Evolutionary conservation across 2,888 invertebrate species (phyloP).

Genomic region (Galeopsomyia nigrocyanea): DNA sequence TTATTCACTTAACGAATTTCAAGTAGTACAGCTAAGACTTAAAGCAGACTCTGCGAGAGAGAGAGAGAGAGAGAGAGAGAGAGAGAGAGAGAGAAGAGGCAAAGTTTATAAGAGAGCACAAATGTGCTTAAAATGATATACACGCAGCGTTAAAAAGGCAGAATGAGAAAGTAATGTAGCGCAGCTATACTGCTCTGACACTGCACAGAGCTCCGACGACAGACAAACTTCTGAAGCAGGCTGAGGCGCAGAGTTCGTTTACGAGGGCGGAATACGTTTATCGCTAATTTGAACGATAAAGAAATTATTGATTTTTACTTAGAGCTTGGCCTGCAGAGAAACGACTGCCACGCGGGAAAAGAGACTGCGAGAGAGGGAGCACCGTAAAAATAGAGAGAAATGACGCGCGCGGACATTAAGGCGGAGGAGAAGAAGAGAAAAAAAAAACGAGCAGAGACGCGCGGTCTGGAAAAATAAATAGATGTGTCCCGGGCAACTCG

Average conservation of each 20-base stretch:
- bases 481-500: conserved; percentile 12
- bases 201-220: conserved; percentile 20
- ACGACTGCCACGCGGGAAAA: conserved; percentile 48
- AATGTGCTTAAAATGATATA: neutral
- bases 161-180: neutral
- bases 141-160: neutral
- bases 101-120: neutral
- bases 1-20: too few relatives aligned
- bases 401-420: conserved; percentile 48
- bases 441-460: neutral
- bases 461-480: conserved; percentile 35
- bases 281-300: conserved; percentile 67
- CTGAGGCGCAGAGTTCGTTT: neutral
- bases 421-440: neutral
- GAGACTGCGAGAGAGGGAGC: conserved; percentile 45
- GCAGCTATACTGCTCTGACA: conserved; percentile 13
- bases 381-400: conserved; percentile 49
- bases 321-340: conserved; percentile 61
- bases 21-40: too few relatives aligned
- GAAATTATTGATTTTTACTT: conserved; percentile 68
- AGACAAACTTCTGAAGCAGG: conserved; percentile 12
- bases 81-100: neutral
- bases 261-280: conserved; percentile 64
- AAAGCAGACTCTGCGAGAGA: neutral
- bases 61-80: neutral